These are phyloP conservation scores for Pyrocoelia pectoralis DNA, from an alignment of 2,888 invertebrate species.

Conservation along the genomic window DNA sequence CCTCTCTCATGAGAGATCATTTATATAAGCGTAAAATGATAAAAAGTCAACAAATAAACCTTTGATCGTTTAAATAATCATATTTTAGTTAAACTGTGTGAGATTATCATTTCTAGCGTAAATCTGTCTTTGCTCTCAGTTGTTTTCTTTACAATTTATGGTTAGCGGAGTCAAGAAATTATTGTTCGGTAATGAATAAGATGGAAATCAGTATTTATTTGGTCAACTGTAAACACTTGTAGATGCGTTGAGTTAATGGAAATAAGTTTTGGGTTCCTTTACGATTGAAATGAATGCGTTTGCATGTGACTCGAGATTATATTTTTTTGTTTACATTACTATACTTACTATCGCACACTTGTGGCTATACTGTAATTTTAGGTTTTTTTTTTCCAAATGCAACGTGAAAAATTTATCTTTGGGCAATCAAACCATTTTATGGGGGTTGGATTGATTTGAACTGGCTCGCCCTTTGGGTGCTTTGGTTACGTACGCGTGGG, in stretches of 20 bases:
- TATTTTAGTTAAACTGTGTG: conserved; percentile 8
- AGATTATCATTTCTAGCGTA: conserved; percentile 43
- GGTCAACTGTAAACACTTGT: conserved; percentile 57
- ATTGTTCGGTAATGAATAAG: conserved; percentile 46
- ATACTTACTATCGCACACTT: conserved; percentile 50
- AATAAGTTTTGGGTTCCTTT: conserved; percentile 50
- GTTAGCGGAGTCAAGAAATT: conserved; percentile 43
- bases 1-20: conserved; percentile 15
- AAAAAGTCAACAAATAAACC: conserved; percentile 23
- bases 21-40: conserved; percentile 6
- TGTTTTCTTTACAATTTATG: conserved; percentile 56
- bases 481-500: not conserved
- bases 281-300: not conserved
- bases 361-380: conserved; percentile 49
- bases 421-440: conserved; percentile 53
- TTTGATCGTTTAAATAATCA: conserved; percentile 15
- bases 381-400: conserved; percentile 45
- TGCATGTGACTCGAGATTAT: not conserved
- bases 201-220: conserved; percentile 33
- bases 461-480: not conserved
- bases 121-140: conserved; percentile 48
- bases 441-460: conserved; percentile 44
- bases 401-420: conserved; percentile 56
- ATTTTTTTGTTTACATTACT: conserved; percentile 1
- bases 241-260: conserved; percentile 55